Percentiles rank a stretch among this genome's conserved stretches.
Evolutionary conservation across 2,888 invertebrate species (phyloP).

Genomic region (Platycheirus rosarum): DNA sequence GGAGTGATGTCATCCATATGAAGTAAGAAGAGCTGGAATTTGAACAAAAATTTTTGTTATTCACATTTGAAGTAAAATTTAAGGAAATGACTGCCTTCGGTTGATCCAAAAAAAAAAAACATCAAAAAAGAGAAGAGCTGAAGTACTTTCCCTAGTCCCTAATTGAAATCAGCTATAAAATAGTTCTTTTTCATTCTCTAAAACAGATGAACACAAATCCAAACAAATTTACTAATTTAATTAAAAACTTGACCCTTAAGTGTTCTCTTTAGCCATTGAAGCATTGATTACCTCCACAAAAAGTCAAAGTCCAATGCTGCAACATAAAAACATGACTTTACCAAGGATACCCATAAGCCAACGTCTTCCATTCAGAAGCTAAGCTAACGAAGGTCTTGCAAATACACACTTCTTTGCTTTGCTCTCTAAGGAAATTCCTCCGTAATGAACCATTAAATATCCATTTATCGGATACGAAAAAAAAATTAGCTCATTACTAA

Average conservation of each 20-base stretch:
- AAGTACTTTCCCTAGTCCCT: no score
- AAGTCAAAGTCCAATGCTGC: not conserved
- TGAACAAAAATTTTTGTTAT: no score
- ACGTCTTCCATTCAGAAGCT: not conserved
- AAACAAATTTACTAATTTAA: no score
- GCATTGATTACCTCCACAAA: not conserved
- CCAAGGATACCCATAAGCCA: not conserved
- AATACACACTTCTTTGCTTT: not conserved
- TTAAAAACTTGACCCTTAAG: not conserved
- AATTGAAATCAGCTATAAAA: no score
- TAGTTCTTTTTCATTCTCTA: no score
- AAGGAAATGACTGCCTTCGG: no score
- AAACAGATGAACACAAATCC: no score
- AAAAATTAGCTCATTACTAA: not conserved
- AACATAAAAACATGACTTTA: not conserved
- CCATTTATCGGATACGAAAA: not conserved
- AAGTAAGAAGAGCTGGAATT: slow-evolving; percentile 89
- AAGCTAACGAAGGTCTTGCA: not conserved
- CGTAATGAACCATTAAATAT: slow-evolving; percentile 8
- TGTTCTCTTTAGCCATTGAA: not conserved
- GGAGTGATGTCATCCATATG: slow-evolving; percentile 92
- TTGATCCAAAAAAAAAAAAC: no score
- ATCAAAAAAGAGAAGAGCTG: no score
- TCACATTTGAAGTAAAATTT: no score
- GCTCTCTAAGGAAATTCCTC: slow-evolving; percentile 19